phyloP scores from a whole-genome alignment of 1,140 invertebrate species.

The Drosophila rufa region DNA sequence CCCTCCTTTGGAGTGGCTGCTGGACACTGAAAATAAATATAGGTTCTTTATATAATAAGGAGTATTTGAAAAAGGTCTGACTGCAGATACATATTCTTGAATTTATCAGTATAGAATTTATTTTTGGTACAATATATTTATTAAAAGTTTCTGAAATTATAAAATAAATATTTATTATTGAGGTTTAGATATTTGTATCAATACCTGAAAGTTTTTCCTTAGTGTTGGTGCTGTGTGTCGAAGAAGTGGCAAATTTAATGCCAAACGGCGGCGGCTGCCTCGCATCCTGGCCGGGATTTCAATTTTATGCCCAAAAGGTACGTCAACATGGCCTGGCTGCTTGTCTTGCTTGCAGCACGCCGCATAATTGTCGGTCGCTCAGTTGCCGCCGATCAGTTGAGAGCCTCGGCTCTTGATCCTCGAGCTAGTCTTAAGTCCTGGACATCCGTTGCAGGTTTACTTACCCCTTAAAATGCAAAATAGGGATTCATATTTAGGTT shows the following conservation, averaged over 20 bases:
- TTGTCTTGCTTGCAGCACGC: constrained; percentile 51
- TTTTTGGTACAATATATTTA: no score
- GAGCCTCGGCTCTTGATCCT: constrained; percentile 20
- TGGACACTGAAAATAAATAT: constrained; percentile 7
- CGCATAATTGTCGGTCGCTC: constrained; percentile 68
- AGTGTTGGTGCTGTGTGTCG: constrained; percentile 38
- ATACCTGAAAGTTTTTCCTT: not conserved
- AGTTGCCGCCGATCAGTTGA: constrained; percentile 14
- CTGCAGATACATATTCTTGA: no score
- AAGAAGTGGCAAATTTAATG: constrained; percentile 82
- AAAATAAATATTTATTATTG: no score
- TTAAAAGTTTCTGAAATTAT: no score
- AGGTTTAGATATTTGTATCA: no score
- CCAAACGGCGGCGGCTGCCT: constrained; percentile 64
- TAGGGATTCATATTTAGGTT: no score
- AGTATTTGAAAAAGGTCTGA: not conserved
- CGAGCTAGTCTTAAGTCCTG: constrained; percentile 6
- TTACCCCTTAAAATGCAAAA: not conserved
- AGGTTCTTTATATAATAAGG: not conserved
- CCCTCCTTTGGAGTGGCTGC: constrained; percentile 4
- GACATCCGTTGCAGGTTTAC: constrained; percentile 18
- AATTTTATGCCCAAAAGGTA: constrained; percentile 84
- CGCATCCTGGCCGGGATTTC: constrained; percentile 77
- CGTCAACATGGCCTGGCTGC: constrained; percentile 71
- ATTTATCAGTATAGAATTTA: no score